Conservation (phyloP, 92 coral and sea anemone species). For the Umimayanthus kanabou region DNA sequence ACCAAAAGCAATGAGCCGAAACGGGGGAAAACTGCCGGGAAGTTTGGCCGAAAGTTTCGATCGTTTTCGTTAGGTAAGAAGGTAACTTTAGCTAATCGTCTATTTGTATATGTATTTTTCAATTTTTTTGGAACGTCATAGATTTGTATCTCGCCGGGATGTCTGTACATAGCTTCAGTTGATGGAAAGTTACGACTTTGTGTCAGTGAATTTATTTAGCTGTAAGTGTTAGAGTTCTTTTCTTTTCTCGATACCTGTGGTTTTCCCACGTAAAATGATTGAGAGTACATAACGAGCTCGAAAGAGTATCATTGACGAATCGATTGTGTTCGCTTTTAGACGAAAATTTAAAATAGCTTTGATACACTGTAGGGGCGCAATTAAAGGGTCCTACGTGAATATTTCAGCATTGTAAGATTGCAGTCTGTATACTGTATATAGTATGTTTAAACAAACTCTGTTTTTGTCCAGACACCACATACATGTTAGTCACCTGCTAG, state of each 20-base stretch:
- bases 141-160: background rate
- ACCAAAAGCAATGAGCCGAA: background rate
- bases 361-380: too few species aligned
- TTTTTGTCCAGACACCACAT: background rate
- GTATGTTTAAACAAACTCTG: background rate
- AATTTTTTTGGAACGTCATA: background rate
- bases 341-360: too few species aligned
- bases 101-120: background rate
- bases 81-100: background rate
- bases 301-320: too few species aligned
- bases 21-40: constrained; percentile 15
- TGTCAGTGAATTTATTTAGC: background rate
- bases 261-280: too few species aligned
- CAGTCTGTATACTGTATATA: background rate
- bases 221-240: background rate
- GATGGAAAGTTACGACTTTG: too few species aligned
- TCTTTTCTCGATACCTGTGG: too few species aligned
- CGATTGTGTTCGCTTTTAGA: too few species aligned
- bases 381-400: too few species aligned
- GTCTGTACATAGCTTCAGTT: background rate
- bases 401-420: background rate
- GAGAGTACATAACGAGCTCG: too few species aligned
- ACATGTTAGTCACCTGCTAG: background rate
- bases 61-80: constrained; percentile 19
- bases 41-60: constrained; percentile 32